Evolutionary conservation across 2,113 vertebrate genomes (phyloP).

Genomic region (Holacanthus passer): DNA sequence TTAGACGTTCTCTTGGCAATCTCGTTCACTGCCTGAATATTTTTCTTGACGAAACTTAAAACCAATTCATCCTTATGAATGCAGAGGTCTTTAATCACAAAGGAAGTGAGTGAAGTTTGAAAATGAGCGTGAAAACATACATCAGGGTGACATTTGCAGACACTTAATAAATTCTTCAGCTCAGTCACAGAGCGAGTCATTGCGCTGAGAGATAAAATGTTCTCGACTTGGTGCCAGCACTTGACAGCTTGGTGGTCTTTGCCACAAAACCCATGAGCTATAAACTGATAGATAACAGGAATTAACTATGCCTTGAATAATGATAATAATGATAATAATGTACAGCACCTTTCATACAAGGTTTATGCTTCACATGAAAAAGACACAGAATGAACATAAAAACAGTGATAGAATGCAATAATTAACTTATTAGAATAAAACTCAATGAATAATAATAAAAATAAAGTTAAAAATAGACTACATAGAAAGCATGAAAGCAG

Average conservation of each 20-base stretch:
- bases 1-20: constrained; percentile 26
- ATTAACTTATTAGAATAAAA: too few relatives aligned
- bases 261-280: constrained; percentile 58
- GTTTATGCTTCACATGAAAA: too few relatives aligned
- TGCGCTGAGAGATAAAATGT: constrained; percentile 65
- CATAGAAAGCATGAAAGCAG: too few relatives aligned
- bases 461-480: too few relatives aligned
- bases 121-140: constrained; percentile 12
- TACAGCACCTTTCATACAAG: too few relatives aligned
- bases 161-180: constrained; percentile 44
- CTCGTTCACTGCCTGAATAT: not conserved
- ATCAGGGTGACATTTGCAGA: constrained; percentile 39
- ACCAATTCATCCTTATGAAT: constrained; percentile 2
- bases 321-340: too few relatives aligned
- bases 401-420: too few relatives aligned
- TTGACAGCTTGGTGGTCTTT: constrained; percentile 73
- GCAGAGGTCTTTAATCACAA: not conserved
- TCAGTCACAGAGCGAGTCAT: constrained; percentile 51
- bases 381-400: too few relatives aligned
- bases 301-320: constrained; percentile 75
- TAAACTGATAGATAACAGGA: constrained; percentile 68
- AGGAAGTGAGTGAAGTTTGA: constrained; percentile 27
- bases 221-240: constrained; percentile 58
- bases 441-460: too few relatives aligned
- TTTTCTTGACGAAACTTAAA: not conserved